These are phyloP conservation scores for Coptotermes formosanus DNA, from an alignment of 1,140 invertebrate species.

Conservation along the genomic window DNA sequence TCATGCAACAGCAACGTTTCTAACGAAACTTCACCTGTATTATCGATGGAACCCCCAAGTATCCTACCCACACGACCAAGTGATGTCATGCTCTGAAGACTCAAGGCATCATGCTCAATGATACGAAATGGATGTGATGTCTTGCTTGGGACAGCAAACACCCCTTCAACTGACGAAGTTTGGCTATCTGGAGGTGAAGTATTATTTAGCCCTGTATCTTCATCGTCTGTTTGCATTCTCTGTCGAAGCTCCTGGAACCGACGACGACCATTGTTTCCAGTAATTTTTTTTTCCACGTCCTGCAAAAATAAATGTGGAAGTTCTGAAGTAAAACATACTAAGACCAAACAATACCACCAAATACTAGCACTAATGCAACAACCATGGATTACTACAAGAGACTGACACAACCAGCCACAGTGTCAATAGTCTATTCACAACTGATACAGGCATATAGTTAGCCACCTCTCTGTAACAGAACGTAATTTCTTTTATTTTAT, in stretches of 20 bases:
- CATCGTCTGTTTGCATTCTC: slow-evolving; percentile 79
- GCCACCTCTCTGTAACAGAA: no score
- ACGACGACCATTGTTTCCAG: slow-evolving; percentile 53
- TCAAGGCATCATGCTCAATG: slow-evolving; percentile 82
- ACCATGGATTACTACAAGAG: no score
- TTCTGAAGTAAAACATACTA: no score
- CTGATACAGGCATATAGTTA: no score
- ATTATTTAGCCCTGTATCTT: slow-evolving; percentile 61
- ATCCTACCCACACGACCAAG: slow-evolving; percentile 75
- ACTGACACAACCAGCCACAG: no score
- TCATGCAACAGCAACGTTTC: not conserved
- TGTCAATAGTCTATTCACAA: no score
- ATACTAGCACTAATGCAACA: no score
- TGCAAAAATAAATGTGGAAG: not conserved
- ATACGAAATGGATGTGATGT: slow-evolving; percentile 75
- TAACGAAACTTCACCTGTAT: slow-evolving; percentile 45
- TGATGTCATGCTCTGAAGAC: slow-evolving; percentile 82
- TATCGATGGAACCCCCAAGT: slow-evolving; percentile 61
- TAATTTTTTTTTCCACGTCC: slow-evolving; percentile 15
- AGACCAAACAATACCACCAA: no score
- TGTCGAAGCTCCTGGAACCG: slow-evolving; percentile 79
- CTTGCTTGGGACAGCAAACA: slow-evolving; percentile 55
- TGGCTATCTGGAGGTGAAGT: slow-evolving; percentile 76
- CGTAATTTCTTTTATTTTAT: no score
- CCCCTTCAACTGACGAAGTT: slow-evolving; percentile 66